A percentile compares a stretch with the other conserved stretches of the same genome.
These are phyloP conservation scores for Elmis aenea DNA, from an alignment of 2,888 invertebrate species.

Conservation along the genomic window DNA sequence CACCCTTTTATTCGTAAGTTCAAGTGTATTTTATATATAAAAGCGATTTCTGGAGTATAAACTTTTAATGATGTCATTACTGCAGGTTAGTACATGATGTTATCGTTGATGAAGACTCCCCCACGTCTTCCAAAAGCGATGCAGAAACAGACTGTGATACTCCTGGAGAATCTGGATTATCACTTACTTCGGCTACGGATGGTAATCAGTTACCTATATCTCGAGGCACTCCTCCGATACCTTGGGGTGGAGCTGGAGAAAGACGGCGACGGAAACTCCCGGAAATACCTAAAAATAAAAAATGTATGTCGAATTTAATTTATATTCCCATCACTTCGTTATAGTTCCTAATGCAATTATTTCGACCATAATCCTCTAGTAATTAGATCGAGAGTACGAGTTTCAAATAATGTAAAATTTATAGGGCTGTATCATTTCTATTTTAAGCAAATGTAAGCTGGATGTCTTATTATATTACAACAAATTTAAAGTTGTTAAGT, in stretches of 20 bases:
- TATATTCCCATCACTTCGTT: too few species aligned
- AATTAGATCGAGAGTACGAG: too few species aligned
- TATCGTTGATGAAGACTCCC: slow-evolving; percentile 74
- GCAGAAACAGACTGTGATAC: slow-evolving; percentile 53
- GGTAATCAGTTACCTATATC: slow-evolving; percentile 13
- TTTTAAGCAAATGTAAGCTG: too few species aligned
- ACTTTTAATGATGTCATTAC: neutral
- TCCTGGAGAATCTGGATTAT: slow-evolving; percentile 25
- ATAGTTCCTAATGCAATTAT: too few species aligned
- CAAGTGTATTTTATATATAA: slow-evolving; percentile 10
- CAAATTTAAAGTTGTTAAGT: too few species aligned
- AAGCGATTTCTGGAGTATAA: slow-evolving; percentile 8
- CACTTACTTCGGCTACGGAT: slow-evolving; percentile 17
- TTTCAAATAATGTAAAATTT: too few species aligned
- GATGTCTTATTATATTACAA: too few species aligned
- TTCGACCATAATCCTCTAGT: too few species aligned
- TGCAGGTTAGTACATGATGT: slow-evolving; percentile 79
- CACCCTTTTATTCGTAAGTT: slow-evolving; percentile 88
- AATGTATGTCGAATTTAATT: slow-evolving; percentile 58
- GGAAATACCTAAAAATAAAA: slow-evolving; percentile 84
- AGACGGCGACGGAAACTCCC: slow-evolving; percentile 78
- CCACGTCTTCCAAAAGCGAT: slow-evolving; percentile 71
- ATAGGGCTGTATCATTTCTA: too few species aligned
- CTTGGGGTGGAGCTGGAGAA: slow-evolving; percentile 45
- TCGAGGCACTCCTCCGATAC: slow-evolving; percentile 19